Conservation (phyloP, 2,113 vertebrate species). For the Larimichthys polyactis region DNA sequence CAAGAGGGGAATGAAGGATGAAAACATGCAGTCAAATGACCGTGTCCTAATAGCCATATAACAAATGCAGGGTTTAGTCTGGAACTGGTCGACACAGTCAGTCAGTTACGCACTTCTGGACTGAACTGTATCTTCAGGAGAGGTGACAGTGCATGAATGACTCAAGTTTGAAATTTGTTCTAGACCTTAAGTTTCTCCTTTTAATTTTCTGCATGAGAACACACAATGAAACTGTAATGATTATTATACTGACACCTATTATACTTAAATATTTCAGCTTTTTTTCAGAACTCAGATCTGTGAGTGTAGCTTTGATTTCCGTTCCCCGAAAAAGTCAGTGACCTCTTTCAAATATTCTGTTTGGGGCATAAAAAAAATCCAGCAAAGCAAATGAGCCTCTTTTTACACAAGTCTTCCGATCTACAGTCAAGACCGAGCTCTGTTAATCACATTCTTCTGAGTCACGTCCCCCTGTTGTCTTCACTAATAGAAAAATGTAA, state of each 20-base stretch:
- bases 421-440: slow-evolving; percentile 11
- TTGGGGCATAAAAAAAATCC: slow-evolving; percentile 4
- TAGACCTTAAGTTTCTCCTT: neutral
- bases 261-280: no score
- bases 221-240: neutral
- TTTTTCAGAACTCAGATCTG: neutral
- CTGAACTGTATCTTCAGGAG: neutral
- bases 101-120: neutral
- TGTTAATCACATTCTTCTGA: slow-evolving; percentile 44
- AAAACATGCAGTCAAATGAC: neutral
- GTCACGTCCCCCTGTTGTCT: slow-evolving; percentile 61
- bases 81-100: neutral
- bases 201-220: neutral
- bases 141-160: neutral
- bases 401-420: slow-evolving; percentile 20
- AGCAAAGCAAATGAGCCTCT: slow-evolving; percentile 3
- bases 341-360: slow-evolving; percentile 2
- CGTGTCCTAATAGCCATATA: neutral
- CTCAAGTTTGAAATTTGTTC: slow-evolving; percentile 1
- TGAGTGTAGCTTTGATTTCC: neutral
- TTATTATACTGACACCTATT: neutral
- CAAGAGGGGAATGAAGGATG: neutral
- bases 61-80: neutral
- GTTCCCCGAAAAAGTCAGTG: neutral
- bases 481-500: slow-evolving; percentile 69